Evolutionary conservation across 2,113 vertebrate genomes (phyloP), one percentile per base, ranked within the genome.

Genomic region (Delphinus delphis): DNA sequence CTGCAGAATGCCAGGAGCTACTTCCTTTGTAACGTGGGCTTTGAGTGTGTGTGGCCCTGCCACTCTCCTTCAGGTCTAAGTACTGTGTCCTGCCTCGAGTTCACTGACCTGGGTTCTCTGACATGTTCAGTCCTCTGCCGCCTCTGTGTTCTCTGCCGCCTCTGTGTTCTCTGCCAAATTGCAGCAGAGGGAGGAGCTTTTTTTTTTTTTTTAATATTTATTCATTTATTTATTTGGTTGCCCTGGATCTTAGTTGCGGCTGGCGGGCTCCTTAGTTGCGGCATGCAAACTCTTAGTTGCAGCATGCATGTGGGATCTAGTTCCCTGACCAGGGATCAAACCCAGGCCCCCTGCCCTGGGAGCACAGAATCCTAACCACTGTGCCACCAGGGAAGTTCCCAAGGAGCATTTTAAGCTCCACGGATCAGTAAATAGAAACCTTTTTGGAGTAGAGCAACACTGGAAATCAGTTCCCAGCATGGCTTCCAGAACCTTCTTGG

Each of bases 151-250:
- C 65, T 85, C 88, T 90, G 91, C 70, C 83, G 11, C 20, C 23
- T 94, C 55, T 81, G 18, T 81, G 55, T 38, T 86, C 65, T 85
- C 88, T 90, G 91, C 70, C 83, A 58, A 23, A 23, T n/a, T 38
- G 23, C n/a, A 93, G 55, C 63, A 44, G 62, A 65, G 68, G 53
- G 58, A 71, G 70, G 33, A 62, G 6, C 63, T 14, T 53, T 50
- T 50, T 50, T 53, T 50, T 36, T 38, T 53, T 15, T 15, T 15
- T 50, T 50, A 53, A 53, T 53, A 53, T 53, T 53, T 53, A 53
- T 53, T 53, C 50, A 53, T 53, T 17, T 53, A 53, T 53, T 53
- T 53, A 53, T 53, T 53, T 53, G 53, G 53, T 53, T 53, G 5
- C 53, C 2, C 53, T 17, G 15, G 53, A 53, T 53, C 53, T 53